Base-by-base conservation (phyloP, 2,888 invertebrate species). In the Aporophyla nigra region DNA sequence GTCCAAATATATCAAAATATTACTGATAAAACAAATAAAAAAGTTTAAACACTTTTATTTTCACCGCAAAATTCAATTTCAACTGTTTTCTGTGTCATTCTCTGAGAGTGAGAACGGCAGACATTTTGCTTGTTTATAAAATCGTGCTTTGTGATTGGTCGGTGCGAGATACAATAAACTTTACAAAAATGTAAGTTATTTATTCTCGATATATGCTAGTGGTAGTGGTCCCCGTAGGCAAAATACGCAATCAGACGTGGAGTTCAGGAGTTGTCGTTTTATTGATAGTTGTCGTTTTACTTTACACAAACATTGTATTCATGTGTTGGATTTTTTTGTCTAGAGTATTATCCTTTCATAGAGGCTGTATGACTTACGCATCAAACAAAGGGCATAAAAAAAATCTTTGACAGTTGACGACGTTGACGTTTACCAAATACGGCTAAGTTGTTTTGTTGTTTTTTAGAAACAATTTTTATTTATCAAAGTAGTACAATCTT, bases 71-170 rank as follows among this genome's bases (percentile, higher is more conserved):
- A 92, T 95, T 94, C 90, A 94, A 94, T 92, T 95, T 95, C 95
- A 95, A 95, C 95, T 95, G 95, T 95, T 95, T 94, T 89, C 77
- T 84, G 63, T 82, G 90, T 90, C 90, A 89, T 73, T 53, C 12
- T 14, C 49, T 49, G 49, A 62, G 56, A 71, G 62, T 49, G 49
- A 62, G 56, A 71, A 63, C 73, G 53, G 54, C 83, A 71, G 85
- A 90, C 91, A 92, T 91, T 66, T 89, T 91, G 71, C 70, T 89
- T 93, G 91, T 93, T 93, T 92, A 93, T 90, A 70, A 91, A 90
- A 89, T 90, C 66, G 68, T 49, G 10, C 5, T 0, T 5, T 73
- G 33, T 87, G 87, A 94, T 94, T 94, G 93, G 93, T 80, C 51
- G 16, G 19, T 43, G 24, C 10, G 53, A 80, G 87, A 65, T 78